These are phyloP conservation scores for Malurus melanocephalus DNA, from an alignment of 2,113 vertebrate species.

Conservation along the genomic window DNA sequence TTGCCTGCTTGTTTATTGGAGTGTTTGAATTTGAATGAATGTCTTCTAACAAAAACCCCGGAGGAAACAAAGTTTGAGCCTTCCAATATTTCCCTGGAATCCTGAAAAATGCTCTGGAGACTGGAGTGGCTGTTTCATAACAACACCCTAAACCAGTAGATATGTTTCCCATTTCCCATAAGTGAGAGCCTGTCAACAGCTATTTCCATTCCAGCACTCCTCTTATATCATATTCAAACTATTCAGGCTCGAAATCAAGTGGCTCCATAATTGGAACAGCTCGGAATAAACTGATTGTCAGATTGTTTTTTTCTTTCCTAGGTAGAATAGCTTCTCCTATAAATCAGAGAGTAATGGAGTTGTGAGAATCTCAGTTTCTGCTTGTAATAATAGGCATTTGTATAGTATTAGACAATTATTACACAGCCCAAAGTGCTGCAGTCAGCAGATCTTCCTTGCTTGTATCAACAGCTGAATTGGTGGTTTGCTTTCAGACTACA, in stretches of 20 bases:
- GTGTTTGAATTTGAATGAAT: background rate
- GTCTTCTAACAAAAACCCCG: background rate
- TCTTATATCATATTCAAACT: background rate
- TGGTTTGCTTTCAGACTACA: background rate
- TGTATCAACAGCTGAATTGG: background rate
- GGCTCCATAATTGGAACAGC: constrained; percentile 21
- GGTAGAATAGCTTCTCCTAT: background rate
- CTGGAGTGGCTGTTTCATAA: background rate
- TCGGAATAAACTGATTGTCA: constrained; percentile 30
- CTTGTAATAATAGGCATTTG: background rate
- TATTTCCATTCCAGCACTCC: constrained; percentile 9
- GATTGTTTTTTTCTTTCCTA: background rate
- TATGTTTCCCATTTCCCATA: background rate
- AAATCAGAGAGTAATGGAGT: background rate
- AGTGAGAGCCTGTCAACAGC: constrained; percentile 34
- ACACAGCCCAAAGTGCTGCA: background rate
- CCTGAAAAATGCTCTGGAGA: background rate
- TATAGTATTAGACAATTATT: background rate
- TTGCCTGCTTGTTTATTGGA: background rate
- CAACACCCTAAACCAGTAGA: background rate
- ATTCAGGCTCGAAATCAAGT: background rate
- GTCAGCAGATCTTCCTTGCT: background rate
- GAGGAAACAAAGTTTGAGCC: background rate
- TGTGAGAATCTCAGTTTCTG: background rate
- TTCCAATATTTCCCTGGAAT: constrained; percentile 17